phyloP scores from a whole-genome alignment of 2,888 invertebrate genomes.

The Acheta domesticus region DNA sequence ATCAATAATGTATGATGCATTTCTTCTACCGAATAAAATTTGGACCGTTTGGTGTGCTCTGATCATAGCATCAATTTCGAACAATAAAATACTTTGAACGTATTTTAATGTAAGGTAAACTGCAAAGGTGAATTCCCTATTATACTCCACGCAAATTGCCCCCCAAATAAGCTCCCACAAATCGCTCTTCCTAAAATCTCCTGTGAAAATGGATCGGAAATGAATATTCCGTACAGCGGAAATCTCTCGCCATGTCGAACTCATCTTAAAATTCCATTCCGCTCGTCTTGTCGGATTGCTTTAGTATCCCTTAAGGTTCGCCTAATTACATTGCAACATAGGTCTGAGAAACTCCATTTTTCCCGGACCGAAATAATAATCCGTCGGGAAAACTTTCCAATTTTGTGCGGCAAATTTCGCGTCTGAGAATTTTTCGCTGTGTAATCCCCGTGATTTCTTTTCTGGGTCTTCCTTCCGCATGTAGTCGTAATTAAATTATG shows the following conservation, averaged over 20 bases:
- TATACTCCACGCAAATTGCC: background rate
- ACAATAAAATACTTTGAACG: background rate
- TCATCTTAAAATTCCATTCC: constrained; percentile 18
- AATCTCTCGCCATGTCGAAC: background rate
- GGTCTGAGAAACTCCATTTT: background rate
- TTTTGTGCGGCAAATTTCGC: background rate
- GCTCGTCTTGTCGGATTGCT: background rate
- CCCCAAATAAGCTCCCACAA: background rate
- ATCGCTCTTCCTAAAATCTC: background rate
- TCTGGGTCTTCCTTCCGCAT: background rate
- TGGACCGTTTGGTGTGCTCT: too few relatives aligned
- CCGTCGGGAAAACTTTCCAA: background rate
- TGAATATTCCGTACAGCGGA: background rate
- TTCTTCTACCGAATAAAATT: too few relatives aligned
- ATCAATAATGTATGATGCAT: too few relatives aligned
- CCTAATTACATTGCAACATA: background rate
- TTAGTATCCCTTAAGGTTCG: constrained; percentile 18
- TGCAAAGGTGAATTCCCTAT: background rate
- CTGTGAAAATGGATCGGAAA: background rate
- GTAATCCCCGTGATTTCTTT: background rate
- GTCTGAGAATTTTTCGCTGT: constrained; percentile 4
- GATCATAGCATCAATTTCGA: too few relatives aligned
- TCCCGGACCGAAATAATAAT: background rate
- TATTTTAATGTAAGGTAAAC: background rate
- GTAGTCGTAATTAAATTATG: background rate